A percentile compares a stretch with the other conserved stretches of the same genome.
phyloP scores from a whole-genome alignment of 2,113 vertebrate genomes.

The Gasterosteus aculeatus region DNA sequence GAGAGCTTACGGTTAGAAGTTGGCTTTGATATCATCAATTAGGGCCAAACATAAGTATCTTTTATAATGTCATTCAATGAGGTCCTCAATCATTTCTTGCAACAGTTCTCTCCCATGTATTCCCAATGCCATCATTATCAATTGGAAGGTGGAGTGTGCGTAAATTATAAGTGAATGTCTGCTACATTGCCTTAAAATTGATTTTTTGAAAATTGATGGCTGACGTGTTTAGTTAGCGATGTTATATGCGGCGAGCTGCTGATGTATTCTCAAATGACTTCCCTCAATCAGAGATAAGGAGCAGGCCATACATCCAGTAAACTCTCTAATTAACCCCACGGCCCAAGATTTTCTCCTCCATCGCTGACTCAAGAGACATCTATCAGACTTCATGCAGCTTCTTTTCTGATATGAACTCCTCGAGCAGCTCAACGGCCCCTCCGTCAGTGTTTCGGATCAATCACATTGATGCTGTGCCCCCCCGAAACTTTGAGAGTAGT shows the following conservation, averaged over 20 bases:
- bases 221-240: background rate
- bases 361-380: background rate
- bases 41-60: slow-evolving; percentile 5
- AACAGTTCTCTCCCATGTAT: background rate
- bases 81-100: background rate
- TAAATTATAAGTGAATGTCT: background rate
- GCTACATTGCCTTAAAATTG: too few species aligned
- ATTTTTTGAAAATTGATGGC: background rate
- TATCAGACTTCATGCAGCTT: background rate
- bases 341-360: background rate
- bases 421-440: background rate
- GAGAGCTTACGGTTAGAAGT: slow-evolving; percentile 20
- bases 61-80: background rate
- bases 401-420: background rate
- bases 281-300: background rate
- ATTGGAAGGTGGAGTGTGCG: background rate
- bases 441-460: background rate
- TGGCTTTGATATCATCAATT: slow-evolving; percentile 29
- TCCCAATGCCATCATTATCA: background rate
- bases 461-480: background rate
- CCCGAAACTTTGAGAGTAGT: background rate
- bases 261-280: background rate
- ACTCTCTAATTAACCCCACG: background rate
- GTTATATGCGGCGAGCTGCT: background rate
- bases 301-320: too few species aligned